Percentiles rank a stretch among this genome's conserved stretches.
These are phyloP conservation scores for Holacanthus passer DNA, from an alignment of 2,113 vertebrate species.

Conservation along the genomic window DNA sequence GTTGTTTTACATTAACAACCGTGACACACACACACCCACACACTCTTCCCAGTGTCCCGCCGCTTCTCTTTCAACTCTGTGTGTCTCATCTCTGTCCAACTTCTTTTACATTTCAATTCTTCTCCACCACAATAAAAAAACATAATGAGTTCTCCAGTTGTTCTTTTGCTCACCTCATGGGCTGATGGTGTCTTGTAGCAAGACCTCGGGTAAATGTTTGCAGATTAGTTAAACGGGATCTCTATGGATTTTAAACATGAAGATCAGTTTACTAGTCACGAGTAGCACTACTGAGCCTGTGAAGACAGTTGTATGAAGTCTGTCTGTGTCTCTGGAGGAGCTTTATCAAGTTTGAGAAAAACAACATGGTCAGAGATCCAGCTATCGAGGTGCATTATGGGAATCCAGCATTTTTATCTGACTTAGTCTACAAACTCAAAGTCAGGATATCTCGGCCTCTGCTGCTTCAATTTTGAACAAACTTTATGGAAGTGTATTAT, in stretches of 20 bases:
- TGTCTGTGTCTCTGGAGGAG: too few species aligned
- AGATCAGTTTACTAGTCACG: background rate
- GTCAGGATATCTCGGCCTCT: background rate
- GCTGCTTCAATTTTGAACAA: too few species aligned
- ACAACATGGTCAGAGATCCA: background rate
- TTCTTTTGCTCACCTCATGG: background rate
- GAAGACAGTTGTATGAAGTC: too few species aligned
- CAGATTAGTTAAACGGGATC: background rate
- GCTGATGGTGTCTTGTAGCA: background rate
- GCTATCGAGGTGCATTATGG: background rate
- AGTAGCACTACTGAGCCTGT: background rate
- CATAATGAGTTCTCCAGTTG: background rate
- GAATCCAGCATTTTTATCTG: background rate
- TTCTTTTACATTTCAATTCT: background rate
- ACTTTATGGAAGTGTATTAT: background rate
- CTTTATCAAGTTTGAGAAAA: too few species aligned
- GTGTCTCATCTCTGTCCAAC: background rate
- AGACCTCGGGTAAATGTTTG: background rate
- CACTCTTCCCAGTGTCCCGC: background rate
- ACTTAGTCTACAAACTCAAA: background rate
- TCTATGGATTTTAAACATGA: background rate
- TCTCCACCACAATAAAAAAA: background rate
- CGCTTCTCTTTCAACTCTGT: conserved; percentile 2
- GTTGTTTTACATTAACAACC: conserved; percentile 5
- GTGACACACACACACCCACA: conserved; percentile 1